Evolutionary conservation across 2,888 invertebrate genomes (phyloP), one percentile per base, ranked within the genome.

Genomic region (Dioctria rufipes): DNA sequence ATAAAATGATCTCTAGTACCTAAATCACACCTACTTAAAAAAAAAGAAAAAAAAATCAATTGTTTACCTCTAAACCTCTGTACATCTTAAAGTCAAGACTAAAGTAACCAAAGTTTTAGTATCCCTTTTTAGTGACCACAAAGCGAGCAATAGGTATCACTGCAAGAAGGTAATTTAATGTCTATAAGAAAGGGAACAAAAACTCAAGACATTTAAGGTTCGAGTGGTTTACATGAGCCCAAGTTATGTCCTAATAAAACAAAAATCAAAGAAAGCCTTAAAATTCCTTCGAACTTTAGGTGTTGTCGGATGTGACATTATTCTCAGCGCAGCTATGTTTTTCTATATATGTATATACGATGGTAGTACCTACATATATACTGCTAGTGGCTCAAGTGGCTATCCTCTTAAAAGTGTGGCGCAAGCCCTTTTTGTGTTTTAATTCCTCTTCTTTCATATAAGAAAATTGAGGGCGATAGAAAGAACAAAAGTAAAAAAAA

Each of bases 381-480:
- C 25, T 25, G 25, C 25, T 25, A 25, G 25, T 25, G 25, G 25
- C 25, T 25, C 25, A 25, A 25, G 25, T 25, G 25, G 25, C 25
- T 43, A 49, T 49, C 63, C 63, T 49, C 77, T 40, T 63, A 5
- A 25, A 71, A 39, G 54, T 40, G 73, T 77, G 63, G 77, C 77
- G 77, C 77, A 77, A 77, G 46, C 77, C 77, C 77, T 77, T 77
- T 77, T 77, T 46, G 49, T 63, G 77, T 63, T 63, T 77, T 77
- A 77, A 77, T 77, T 63, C 77, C 43, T 49, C 77, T 66, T 25
- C 25, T 25, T 25, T 25, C 25, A 25, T 25, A 25, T 46, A 39
- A 66, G 66, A 66, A 66, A 78, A 66, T 25, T 51, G 66, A 66
- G 63, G 78, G 66, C 65, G 66, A 78, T 42, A 54, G 78, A 49